Percentiles rank a stretch among this genome's conserved stretches.
Conservation (phyloP, 2,797 vertebrate genomes). For the Sebastes jordani region DNA sequence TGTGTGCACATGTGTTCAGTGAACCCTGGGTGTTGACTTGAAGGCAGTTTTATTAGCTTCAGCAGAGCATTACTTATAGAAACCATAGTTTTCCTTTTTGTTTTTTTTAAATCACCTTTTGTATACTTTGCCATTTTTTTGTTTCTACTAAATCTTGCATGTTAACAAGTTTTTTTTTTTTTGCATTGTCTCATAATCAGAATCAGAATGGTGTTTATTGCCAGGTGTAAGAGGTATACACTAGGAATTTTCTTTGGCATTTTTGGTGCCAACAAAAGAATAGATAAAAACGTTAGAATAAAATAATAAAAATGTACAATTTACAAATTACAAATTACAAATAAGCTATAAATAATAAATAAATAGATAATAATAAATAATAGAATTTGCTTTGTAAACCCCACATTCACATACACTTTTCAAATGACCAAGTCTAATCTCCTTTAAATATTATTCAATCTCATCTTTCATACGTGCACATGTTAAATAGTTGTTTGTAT, state of each 20-base stretch:
- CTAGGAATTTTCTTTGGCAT: too few species aligned
- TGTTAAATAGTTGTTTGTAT: too few species aligned
- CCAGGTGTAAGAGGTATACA: too few species aligned
- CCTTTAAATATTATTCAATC: too few species aligned
- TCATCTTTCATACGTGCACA: too few species aligned
- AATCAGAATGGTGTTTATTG: too few species aligned
- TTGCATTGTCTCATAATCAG: neutral
- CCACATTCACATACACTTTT: neutral
- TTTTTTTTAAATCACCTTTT: neutral
- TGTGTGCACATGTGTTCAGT: rapidly evolving
- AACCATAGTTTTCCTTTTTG: neutral
- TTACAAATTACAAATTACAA: too few species aligned
- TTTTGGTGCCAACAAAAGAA: too few species aligned
- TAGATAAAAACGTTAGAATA: too few species aligned
- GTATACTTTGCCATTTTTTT: neutral
- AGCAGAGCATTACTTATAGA: neutral
- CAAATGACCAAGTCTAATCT: neutral
- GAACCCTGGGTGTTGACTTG: neutral
- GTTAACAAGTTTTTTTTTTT: too few species aligned
- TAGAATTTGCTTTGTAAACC: neutral
- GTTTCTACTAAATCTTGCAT: neutral
- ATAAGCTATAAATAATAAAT: too few species aligned
- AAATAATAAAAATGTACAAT: too few species aligned
- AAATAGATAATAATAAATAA: neutral
- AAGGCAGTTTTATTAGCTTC: neutral